Base-by-base conservation (phyloP, 2,113 vertebrate species). In the Eretmochelys imbricata region DNA sequence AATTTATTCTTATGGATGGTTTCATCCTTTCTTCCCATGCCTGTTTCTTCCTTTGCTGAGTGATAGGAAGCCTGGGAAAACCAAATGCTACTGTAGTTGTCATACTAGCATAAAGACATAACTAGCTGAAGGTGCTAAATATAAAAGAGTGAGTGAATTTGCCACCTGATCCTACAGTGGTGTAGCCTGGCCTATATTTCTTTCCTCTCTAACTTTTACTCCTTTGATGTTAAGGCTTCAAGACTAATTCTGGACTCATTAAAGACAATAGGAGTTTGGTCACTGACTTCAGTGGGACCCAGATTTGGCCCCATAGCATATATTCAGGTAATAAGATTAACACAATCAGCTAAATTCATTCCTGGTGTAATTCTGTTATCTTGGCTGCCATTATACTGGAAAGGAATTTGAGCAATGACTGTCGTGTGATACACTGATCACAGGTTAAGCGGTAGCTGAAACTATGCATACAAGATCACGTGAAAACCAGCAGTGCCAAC, bases 401-500 rank as follows among this genome's bases (percentile, higher is more conserved):
- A 27, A 48, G 91, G n/a, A 97, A 87, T 13, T 50, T 57, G 88
- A 87, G 87, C 57, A 65, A 1, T 69, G 38, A 82, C 65, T 90
- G 80, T 54, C 91, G n/a, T 17, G 69, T 57, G 81, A 87, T 89
- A 59, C 57, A 59, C 54, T 3, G 1, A 27, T 75, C 10, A 55
- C 16, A 55, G n/a, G 31, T 59, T 59, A 53, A 89, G 69, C 50
- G 0, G 2, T 42, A 27, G 5, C 50, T 69, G 84, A n/a, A 85
- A 87, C 0, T 0, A 46, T 79, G 20, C 4, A 0, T 1, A 5
- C 38, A 57, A 55, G 79, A 24, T n/a, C 1, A 0, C 19, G 25
- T 48, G 57, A 82, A 79, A 93, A 42, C 59, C 46, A 83, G 81
- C n/a, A 5, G 12, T 46, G 24, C 42, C 19, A 48, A 81, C 59